phyloP scores from a whole-genome alignment of 1,140 invertebrate species.

The Nebria ingens region DNA sequence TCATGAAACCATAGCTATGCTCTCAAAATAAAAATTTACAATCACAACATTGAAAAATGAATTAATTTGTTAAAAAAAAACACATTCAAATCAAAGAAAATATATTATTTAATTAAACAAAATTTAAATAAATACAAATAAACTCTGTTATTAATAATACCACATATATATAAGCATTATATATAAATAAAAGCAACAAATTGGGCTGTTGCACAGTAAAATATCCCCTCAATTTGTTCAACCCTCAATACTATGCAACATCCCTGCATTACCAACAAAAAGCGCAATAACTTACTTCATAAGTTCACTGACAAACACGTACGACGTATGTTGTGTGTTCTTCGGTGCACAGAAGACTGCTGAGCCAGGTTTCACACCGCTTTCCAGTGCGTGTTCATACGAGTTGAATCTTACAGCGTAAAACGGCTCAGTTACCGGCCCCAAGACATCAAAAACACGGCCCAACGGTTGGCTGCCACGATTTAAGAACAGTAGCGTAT shows the following conservation, averaged over 20 bases:
- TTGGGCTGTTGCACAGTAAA: no score
- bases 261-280: slow-evolving; percentile 39
- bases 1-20: no score
- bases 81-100: no score
- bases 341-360: slow-evolving; percentile 29
- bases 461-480: slow-evolving; percentile 58
- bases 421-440: slow-evolving; percentile 40
- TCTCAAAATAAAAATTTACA: no score
- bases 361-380: slow-evolving; percentile 22
- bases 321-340: slow-evolving; percentile 25
- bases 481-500: slow-evolving; percentile 63
- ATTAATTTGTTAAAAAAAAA: no score
- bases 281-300: slow-evolving; percentile 26
- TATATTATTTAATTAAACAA: no score
- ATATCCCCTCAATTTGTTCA: no score
- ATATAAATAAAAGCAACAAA: no score
- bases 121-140: no score
- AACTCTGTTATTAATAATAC: no score
- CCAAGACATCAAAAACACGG: slow-evolving; percentile 84
- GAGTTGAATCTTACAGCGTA: slow-evolving; percentile 28
- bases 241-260: slow-evolving; percentile 70
- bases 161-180: no score
- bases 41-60: no score
- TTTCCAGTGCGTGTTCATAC: slow-evolving; percentile 21
- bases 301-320: slow-evolving; percentile 29